Base-by-base conservation (phyloP, 1,140 invertebrate genomes). In the Stegodyphus dumicola region DNA sequence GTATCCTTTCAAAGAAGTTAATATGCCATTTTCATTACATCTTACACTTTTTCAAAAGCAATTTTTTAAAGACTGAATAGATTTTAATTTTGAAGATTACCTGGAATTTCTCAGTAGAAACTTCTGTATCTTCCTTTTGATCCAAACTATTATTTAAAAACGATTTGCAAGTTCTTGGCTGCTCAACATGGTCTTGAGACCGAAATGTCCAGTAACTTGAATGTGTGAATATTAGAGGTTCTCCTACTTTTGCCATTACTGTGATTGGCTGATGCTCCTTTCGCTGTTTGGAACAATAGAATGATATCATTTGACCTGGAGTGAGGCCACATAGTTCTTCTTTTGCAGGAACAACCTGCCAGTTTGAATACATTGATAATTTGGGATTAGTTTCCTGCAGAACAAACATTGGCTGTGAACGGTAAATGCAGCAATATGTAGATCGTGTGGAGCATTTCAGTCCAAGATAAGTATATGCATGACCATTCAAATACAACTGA, bases 351-450 rank as follows among this genome's bases (percentile, higher is more conserved):
- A 90, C 87, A 87, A 93, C 91, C 91, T 96, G 94, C 98, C 98
- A 99, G 90, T 99, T 98, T 10, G 96, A 98, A 89, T 99, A 99
- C 97, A 99, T 99, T 15, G 97, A 98, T 64, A 99, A 91, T 88
- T 95, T 96, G 87, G 96, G 94, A 89, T 96, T 95, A 1, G 93
- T 94, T 7, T 91, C 91, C 88, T 93, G 92, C 13, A 90, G 91
- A 64, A 98, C 96, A 90, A 98, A 99, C 91, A 97, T 98, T 0
- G 98, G 97, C 90, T 99, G 97, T 0, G 96, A 95, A 87, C 96
- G 93, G 90, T 97, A 97, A 18, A 92, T 89, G 2, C 96, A 98
- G 88, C 97, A 98, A 90, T 97, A 99, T 87, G 96, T 97, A 17
- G 95, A 93, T 89, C 95, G 93, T 0, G 96, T 97, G 6, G 96